Evolutionary conservation across 2,797 vertebrate species (phyloP).

Genomic region (Crenichthys baileyi): DNA sequence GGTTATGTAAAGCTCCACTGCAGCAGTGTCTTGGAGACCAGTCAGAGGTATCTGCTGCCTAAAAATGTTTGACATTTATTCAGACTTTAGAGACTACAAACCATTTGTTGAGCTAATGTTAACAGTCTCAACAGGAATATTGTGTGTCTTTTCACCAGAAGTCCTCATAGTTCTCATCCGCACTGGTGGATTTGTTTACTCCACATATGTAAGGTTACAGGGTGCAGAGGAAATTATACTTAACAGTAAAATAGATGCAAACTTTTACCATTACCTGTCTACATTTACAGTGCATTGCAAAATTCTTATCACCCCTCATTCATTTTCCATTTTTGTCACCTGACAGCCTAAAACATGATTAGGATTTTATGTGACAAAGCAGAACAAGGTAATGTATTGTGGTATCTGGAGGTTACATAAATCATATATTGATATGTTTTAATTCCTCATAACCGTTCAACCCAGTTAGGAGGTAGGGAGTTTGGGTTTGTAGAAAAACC

Average conservation of each 20-base stretch:
- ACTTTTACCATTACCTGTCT: background rate
- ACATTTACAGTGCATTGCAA: background rate
- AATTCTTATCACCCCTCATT: background rate
- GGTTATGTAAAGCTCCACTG: constrained; percentile 21
- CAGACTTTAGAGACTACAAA: constrained; percentile 31
- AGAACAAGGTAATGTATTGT: background rate
- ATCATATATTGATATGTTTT: no score
- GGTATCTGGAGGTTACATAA: no score
- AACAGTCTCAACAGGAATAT: background rate
- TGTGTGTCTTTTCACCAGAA: background rate
- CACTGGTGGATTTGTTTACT: background rate
- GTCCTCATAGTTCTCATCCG: background rate
- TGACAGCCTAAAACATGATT: background rate
- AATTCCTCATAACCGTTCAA: no score
- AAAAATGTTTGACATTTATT: constrained; percentile 33
- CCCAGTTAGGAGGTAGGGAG: no score
- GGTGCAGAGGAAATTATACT: background rate
- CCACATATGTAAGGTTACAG: background rate
- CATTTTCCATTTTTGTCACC: background rate
- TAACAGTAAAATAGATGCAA: background rate
- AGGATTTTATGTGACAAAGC: background rate
- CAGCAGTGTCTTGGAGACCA: constrained; percentile 29
- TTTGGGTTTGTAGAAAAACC: no score
- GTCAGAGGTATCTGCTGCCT: constrained; percentile 15
- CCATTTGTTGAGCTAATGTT: constrained; percentile 36